Percentiles rank a stretch among this genome's conserved stretches.
phyloP scores from a whole-genome alignment of 2,797 vertebrate genomes.

The Bradypodion pumilum region DNA sequence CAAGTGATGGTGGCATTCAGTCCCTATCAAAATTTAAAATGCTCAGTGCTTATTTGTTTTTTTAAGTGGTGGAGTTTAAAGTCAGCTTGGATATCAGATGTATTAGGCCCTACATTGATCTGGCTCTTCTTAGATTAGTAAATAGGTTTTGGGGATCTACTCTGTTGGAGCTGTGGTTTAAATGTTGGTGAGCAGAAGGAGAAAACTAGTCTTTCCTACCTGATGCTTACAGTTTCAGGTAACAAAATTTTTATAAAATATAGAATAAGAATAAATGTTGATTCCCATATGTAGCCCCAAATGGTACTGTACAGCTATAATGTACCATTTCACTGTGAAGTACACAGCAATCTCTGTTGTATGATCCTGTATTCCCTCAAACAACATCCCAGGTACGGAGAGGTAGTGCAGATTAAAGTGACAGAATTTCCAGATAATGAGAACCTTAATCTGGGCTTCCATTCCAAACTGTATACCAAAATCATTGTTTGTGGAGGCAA shows the following conservation, averaged over 20 bases:
- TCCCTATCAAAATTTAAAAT: neutral
- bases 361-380: neutral
- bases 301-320: neutral
- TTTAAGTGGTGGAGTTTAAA: neutral
- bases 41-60: no score
- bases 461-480: neutral
- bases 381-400: neutral
- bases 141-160: neutral
- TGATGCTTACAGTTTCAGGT: neutral
- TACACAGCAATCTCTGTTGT: neutral
- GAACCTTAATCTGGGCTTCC: neutral
- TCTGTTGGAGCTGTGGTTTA: neutral
- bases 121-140: neutral
- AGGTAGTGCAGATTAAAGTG: neutral
- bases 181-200: neutral
- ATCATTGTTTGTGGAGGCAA: neutral
- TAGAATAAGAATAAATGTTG: neutral
- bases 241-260: neutral
- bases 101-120: neutral
- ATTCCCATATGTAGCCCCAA: neutral
- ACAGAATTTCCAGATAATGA: neutral
- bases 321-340: neutral
- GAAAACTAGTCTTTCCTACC: neutral
- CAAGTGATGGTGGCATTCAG: constrained; percentile 37
- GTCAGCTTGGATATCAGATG: neutral